Evolutionary conservation across 2,797 vertebrate species (phyloP).

Genomic region (Pogonophryne albipinna): DNA sequence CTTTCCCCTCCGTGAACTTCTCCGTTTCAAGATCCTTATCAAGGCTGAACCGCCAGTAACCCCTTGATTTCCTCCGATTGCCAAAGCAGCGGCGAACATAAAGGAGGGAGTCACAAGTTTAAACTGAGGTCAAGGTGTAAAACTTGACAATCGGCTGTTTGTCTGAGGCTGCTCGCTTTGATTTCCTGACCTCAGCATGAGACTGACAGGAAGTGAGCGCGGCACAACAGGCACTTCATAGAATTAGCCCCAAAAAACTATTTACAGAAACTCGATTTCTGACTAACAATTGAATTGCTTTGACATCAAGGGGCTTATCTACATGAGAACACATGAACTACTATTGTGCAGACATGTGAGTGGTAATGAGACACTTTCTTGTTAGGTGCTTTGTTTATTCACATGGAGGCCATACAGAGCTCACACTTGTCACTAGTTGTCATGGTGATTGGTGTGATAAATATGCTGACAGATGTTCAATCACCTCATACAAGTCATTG

Average conservation of each 20-base stretch:
- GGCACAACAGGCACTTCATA: conserved; percentile 54
- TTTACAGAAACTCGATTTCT: conserved; percentile 56
- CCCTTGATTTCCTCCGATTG: conserved; percentile 82
- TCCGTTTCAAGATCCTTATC: conserved; percentile 88
- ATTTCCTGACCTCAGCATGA: conserved; percentile 76
- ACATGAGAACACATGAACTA: conserved; percentile 26
- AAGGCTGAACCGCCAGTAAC: conserved; percentile 83
- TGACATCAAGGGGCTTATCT: conserved; percentile 34
- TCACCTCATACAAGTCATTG: conserved; percentile 59
- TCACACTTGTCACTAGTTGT: conserved; percentile 59
- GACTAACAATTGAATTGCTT: conserved; percentile 55
- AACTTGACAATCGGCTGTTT: conserved; percentile 83
- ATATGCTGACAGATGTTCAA: conserved; percentile 72
- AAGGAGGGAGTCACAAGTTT: conserved; percentile 80
- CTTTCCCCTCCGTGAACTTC: conserved; percentile 86
- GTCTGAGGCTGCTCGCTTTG: conserved; percentile 78
- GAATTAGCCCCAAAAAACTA: conserved; percentile 50
- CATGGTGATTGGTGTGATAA: conserved; percentile 66
- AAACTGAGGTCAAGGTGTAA: conserved; percentile 82
- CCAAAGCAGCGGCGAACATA: conserved; percentile 72
- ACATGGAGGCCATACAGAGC: conserved; percentile 65
- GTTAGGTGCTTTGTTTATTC: conserved; percentile 67
- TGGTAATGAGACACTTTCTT: conserved; percentile 32
- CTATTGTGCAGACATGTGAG: background rate
- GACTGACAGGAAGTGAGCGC: conserved; percentile 67